These are phyloP conservation scores for Arctocebus calabarensis DNA, from an alignment of 2,797 vertebrate species.

Conservation along the genomic window DNA sequence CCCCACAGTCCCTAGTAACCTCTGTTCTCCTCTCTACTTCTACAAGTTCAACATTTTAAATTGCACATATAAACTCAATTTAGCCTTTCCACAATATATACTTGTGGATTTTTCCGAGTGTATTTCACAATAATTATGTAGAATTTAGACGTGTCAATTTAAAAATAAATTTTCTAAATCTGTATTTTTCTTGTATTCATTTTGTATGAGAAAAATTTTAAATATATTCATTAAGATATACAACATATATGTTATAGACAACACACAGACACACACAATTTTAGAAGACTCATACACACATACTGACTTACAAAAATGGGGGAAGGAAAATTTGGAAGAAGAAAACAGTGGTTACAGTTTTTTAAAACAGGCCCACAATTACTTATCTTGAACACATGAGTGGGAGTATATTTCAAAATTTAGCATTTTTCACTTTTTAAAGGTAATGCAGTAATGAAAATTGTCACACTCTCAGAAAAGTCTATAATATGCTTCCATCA, in stretches of 20 bases:
- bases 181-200: background rate
- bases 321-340: background rate
- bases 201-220: background rate
- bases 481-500: background rate
- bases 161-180: background rate
- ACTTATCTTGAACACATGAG: background rate
- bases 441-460: background rate
- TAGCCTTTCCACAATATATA: background rate
- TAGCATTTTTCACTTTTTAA: background rate
- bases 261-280: background rate
- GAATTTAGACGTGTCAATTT: background rate
- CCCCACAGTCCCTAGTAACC: background rate
- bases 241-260: background rate
- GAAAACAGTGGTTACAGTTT: background rate
- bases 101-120: no score
- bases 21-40: background rate
- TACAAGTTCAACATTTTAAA: background rate
- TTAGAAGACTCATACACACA: background rate
- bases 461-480: background rate
- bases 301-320: background rate
- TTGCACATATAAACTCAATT: background rate
- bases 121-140: background rate
- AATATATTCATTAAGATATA: background rate
- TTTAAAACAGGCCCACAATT: background rate
- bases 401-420: background rate